Conservation (phyloP, 2,797 vertebrate genomes). For the Chrysolophus pictus region DNA sequence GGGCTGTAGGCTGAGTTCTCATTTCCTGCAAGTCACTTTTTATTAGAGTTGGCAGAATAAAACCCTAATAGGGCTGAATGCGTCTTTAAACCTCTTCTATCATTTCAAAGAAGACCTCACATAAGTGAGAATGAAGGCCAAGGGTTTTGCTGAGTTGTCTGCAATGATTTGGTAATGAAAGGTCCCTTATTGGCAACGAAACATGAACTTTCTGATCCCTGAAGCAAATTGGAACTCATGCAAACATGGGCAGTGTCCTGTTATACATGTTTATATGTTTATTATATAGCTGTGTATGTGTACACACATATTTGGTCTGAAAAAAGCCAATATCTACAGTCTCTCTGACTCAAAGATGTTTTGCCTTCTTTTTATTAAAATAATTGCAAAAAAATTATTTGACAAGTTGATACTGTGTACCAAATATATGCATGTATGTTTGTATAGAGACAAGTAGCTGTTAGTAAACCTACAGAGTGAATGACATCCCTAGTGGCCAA, state of each 20-base stretch:
- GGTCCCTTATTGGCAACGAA: constrained; percentile 11
- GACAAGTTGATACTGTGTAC: neutral
- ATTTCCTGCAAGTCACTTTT: neutral
- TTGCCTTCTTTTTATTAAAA: neutral
- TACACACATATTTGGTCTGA: neutral
- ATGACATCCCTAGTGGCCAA: constrained; percentile 10
- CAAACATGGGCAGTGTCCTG: neutral
- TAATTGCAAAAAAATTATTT: neutral
- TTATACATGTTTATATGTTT: neutral
- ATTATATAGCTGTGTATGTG: neutral
- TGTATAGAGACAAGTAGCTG: neutral
- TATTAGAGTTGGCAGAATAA: neutral
- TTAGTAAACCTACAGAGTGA: constrained; percentile 10
- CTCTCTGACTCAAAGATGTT: neutral
- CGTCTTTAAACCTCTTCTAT: neutral
- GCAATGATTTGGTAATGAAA: constrained; percentile 55
- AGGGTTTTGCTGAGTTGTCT: constrained; percentile 24
- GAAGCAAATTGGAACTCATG: neutral
- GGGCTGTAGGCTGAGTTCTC: neutral
- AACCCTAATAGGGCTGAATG: neutral
- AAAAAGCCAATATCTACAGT: neutral
- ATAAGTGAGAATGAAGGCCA: neutral
- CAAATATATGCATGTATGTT: neutral
- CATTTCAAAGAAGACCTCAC: neutral
- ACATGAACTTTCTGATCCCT: neutral